phyloP scores from a whole-genome alignment of 2,113 vertebrate species.

The Pangasianodon gigas region DNA sequence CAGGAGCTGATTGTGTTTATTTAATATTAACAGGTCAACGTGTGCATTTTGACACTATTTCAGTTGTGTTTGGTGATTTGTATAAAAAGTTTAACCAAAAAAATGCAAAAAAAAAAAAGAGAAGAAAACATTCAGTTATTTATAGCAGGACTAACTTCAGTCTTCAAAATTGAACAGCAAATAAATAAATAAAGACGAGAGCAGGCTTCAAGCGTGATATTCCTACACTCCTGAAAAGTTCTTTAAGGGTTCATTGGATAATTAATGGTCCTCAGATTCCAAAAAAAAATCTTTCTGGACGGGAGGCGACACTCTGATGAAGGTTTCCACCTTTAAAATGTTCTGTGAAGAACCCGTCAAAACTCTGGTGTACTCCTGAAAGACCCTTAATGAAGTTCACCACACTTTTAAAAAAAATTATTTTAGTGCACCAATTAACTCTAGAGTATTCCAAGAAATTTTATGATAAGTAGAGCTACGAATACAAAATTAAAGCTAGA shows the following conservation, averaged over 20 bases:
- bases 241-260: neutral
- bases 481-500: no score
- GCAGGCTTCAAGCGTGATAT: no score
- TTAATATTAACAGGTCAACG: neutral
- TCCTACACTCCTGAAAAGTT: neutral
- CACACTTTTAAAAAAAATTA: neutral
- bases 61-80: neutral
- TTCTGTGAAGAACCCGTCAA: no score
- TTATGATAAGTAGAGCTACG: neutral
- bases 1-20: neutral
- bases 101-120: neutral
- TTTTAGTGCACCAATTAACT: neutral
- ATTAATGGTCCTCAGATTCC: neutral
- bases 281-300: no score
- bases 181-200: neutral
- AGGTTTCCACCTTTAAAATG: no score
- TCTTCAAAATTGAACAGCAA: neutral
- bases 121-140: fast-evolving
- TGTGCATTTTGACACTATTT: neutral
- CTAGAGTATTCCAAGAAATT: neutral
- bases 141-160: neutral
- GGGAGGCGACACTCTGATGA: no score
- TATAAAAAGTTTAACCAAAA: neutral
- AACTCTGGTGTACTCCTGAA: neutral
- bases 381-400: neutral